phyloP scores from a whole-genome alignment of 2,888 invertebrate species.

The Biston stratarius region DNA sequence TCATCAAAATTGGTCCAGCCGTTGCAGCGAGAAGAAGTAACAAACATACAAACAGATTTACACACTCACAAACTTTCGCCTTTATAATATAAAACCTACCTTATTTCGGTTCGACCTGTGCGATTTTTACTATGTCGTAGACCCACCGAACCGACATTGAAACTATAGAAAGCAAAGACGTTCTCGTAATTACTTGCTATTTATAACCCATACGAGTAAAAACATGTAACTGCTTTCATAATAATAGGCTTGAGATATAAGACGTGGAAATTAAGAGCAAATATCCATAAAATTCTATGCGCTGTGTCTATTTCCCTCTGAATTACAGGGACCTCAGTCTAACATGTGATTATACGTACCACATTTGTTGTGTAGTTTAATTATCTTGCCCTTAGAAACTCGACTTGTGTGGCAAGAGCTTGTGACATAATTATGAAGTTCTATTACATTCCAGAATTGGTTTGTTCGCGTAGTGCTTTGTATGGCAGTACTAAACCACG shows the following conservation, averaged over 20 bases:
- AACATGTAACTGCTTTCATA: constrained; percentile 17
- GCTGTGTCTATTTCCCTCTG: constrained; percentile 9
- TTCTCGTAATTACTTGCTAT: constrained; percentile 15
- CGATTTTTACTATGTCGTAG: neutral
- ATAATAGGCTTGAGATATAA: constrained; percentile 13
- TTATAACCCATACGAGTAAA: constrained; percentile 5
- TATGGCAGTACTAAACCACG: neutral
- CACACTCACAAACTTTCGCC: no score
- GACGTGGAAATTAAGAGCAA: constrained; percentile 17
- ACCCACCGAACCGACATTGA: no score
- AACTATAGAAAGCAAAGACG: constrained; percentile 17
- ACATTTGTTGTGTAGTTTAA: constrained; percentile 11
- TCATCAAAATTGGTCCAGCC: no score
- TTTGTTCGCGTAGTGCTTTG: constrained; percentile 13
- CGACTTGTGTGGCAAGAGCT: constrained; percentile 10
- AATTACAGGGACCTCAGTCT: constrained; percentile 12
- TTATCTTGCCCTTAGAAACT: constrained; percentile 15
- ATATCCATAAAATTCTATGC: constrained; percentile 14
- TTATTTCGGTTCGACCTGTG: neutral
- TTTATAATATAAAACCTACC: no score
- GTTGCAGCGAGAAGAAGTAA: no score
- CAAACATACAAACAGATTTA: no score
- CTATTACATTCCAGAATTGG: constrained; percentile 23
- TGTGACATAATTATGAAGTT: constrained; percentile 29
- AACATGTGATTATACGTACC: constrained; percentile 12